Percentiles rank a stretch among this genome's conserved stretches.
These are phyloP conservation scores for Goniozus legneri DNA, from an alignment of 1,140 invertebrate species.

Conservation along the genomic window DNA sequence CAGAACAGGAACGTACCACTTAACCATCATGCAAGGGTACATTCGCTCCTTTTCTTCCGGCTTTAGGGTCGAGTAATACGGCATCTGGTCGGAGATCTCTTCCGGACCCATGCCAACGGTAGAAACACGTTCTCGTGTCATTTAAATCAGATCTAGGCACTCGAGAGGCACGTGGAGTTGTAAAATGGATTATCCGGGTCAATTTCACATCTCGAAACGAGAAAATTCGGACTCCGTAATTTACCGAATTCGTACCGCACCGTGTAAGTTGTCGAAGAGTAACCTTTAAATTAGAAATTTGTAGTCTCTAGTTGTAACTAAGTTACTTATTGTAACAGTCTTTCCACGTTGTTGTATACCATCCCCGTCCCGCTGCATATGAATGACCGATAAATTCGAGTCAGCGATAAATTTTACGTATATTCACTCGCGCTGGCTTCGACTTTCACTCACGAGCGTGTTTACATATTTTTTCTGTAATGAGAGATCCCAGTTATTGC, in stretches of 20 bases:
- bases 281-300: too few species aligned
- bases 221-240: background rate
- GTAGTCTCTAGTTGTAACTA: too few species aligned
- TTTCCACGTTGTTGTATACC: too few species aligned
- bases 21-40: slow-evolving; percentile 40
- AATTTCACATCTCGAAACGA: background rate
- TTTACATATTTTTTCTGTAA: too few species aligned
- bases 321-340: too few species aligned
- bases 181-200: background rate
- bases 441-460: too few species aligned
- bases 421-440: too few species aligned
- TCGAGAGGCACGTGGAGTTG: background rate
- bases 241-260: background rate
- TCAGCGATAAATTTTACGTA: too few species aligned
- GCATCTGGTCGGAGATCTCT: slow-evolving; percentile 31
- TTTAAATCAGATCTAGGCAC: slow-evolving; percentile 2
- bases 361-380: too few species aligned
- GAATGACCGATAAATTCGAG: too few species aligned
- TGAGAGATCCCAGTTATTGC: too few species aligned
- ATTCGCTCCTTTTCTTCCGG: slow-evolving; percentile 42
- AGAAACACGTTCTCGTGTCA: background rate
- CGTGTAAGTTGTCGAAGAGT: too few species aligned
- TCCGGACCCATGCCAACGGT: slow-evolving; percentile 7
- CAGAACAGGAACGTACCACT: slow-evolving; percentile 37
- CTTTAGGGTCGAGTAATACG: slow-evolving; percentile 39